Evolutionary conservation across 2,113 vertebrate genomes (phyloP).

Genomic region (Calidris pugnax): DNA sequence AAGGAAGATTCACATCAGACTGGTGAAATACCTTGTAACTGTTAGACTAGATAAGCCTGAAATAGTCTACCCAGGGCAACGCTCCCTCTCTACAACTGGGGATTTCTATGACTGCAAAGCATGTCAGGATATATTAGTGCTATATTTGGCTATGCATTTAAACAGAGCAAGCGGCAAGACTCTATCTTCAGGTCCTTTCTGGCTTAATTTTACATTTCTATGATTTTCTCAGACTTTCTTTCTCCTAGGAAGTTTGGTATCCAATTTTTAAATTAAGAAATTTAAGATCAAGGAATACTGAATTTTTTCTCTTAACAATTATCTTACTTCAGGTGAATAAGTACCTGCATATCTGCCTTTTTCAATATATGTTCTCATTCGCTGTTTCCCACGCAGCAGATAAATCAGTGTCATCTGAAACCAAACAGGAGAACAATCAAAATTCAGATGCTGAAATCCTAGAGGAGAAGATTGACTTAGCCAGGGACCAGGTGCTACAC

Average conservation of each 20-base stretch:
- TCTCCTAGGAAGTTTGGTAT: background rate
- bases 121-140: background rate
- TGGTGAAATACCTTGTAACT: background rate
- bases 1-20: background rate
- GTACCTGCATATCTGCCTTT: background rate
- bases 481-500: conserved; percentile 72
- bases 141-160: background rate
- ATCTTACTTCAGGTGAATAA: background rate
- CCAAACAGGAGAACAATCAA: background rate
- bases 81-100: background rate
- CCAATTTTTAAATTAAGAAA: background rate
- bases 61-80: background rate
- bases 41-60: background rate
- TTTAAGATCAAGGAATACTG: background rate
- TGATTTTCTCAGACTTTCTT: background rate
- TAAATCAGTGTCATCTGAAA: background rate
- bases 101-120: background rate
- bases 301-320: background rate
- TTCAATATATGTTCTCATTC: background rate
- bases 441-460: background rate
- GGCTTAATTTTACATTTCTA: background rate
- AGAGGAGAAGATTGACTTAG: conserved; percentile 3
- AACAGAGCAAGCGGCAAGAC: background rate
- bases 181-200: background rate
- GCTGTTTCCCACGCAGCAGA: conserved; percentile 32